phyloP scores from a whole-genome alignment of 2,888 invertebrate species.

The Philaethria dido region DNA sequence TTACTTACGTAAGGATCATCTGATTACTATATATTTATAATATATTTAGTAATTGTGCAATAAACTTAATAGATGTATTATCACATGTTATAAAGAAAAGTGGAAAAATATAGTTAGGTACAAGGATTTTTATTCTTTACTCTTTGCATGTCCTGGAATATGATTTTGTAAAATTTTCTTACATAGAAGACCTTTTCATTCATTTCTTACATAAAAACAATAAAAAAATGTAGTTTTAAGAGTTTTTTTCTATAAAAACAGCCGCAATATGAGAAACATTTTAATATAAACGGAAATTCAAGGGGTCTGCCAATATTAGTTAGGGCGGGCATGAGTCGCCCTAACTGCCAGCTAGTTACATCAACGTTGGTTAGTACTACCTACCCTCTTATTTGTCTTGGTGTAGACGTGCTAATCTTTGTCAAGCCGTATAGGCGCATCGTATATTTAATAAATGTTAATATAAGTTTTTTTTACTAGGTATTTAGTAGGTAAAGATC shows the following conservation, averaged over 20 bases:
- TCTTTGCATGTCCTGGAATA: neutral
- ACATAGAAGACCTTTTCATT: too few species aligned
- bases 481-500: too few species aligned
- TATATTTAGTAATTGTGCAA: neutral
- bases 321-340: conserved; percentile 7
- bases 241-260: neutral
- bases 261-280: neutral
- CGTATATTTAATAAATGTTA: too few species aligned
- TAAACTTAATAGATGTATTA: too few species aligned
- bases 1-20: neutral
- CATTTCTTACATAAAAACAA: too few species aligned
- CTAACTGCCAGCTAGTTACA: conserved; percentile 1
- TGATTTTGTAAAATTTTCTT: too few species aligned
- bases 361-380: conserved; percentile 7
- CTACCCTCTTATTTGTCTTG: conserved; percentile 2
- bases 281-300: neutral
- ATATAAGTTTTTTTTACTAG: too few species aligned
- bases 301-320: neutral
- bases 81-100: too few species aligned
- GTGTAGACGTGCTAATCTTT: neutral
- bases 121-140: neutral
- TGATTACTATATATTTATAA: neutral
- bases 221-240: neutral
- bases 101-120: too few species aligned
- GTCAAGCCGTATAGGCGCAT: too few species aligned